phyloP scores from a whole-genome alignment of 2,113 vertebrate genomes.

The Argyrosomus japonicus region DNA sequence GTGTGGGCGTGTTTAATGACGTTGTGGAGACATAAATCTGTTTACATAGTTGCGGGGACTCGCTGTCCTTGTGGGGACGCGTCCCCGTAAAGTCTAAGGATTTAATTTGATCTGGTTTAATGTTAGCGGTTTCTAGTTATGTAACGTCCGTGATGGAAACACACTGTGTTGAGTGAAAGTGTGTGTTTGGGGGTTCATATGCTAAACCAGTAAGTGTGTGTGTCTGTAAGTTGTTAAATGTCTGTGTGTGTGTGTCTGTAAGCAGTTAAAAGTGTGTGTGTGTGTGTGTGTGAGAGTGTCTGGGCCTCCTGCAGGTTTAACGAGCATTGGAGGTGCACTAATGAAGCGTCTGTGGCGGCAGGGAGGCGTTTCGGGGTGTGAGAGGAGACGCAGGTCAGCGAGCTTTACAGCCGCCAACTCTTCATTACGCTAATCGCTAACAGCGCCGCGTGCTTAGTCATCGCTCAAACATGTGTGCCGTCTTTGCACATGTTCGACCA shows the following conservation, averaged over 20 bases:
- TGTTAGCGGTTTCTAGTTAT: no score
- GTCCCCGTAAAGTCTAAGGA: no score
- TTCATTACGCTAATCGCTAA: slow-evolving; percentile 52
- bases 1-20: neutral
- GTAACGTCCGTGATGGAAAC: no score
- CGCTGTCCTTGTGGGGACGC: neutral
- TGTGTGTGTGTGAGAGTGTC: slow-evolving; percentile 12
- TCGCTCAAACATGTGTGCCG: slow-evolving; percentile 3
- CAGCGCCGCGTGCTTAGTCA: slow-evolving; percentile 38
- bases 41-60: neutral
- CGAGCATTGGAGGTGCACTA: slow-evolving; percentile 43
- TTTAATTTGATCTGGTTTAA: no score
- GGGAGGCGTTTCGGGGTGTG: slow-evolving; percentile 46
- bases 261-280: slow-evolving; percentile 26
- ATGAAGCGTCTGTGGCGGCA: slow-evolving; percentile 48
- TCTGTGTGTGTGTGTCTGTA: slow-evolving; percentile 41
- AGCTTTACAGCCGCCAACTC: slow-evolving; percentile 44
- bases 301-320: slow-evolving; percentile 37
- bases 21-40: neutral
- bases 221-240: slow-evolving; percentile 43
- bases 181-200: slow-evolving; percentile 9
- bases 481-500: neutral
- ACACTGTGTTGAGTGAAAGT: neutral
- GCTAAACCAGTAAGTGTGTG: slow-evolving; percentile 3
- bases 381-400: slow-evolving; percentile 54